phyloP scores from a whole-genome alignment of 2,888 invertebrate species.

The Anoplius nigerrimus region DNA sequence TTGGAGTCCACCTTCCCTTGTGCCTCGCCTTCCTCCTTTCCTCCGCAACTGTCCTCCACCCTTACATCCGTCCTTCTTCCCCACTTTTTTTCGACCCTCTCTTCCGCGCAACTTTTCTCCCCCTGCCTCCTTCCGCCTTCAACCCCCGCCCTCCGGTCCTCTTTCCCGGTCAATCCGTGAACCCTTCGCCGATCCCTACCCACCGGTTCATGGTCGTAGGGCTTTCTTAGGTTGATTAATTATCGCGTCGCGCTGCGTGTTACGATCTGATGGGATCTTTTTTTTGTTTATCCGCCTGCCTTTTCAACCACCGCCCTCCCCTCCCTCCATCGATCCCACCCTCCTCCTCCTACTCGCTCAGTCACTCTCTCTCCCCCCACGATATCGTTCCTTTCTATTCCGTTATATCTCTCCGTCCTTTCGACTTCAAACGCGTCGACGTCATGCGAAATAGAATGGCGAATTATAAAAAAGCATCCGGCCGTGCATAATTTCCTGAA shows the following conservation, averaged over 20 bases:
- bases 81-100: background rate
- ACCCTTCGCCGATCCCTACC: constrained; percentile 25
- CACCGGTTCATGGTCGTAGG: constrained; percentile 53
- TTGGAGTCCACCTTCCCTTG: constrained; percentile 55
- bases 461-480: constrained; percentile 56
- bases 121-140: background rate
- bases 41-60: constrained; percentile 4
- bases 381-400: constrained; percentile 1
- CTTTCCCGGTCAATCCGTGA: too few relatives aligned
- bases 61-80: background rate
- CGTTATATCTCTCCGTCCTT: constrained; percentile 3
- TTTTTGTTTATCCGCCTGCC: constrained; percentile 11
- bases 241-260: constrained; percentile 54
- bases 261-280: constrained; percentile 35
- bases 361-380: background rate
- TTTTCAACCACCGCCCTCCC: too few relatives aligned
- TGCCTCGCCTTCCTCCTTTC: background rate
- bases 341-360: constrained; percentile 2
- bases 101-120: constrained; percentile 6
- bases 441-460: constrained; percentile 40
- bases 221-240: constrained; percentile 72
- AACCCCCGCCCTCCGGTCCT: constrained; percentile 8
- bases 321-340: background rate
- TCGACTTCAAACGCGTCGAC: constrained; percentile 1
- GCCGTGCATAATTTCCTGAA: constrained; percentile 54